Conservation (phyloP, 2,797 vertebrate genomes). For the Peromyscus attwateri region DNA sequence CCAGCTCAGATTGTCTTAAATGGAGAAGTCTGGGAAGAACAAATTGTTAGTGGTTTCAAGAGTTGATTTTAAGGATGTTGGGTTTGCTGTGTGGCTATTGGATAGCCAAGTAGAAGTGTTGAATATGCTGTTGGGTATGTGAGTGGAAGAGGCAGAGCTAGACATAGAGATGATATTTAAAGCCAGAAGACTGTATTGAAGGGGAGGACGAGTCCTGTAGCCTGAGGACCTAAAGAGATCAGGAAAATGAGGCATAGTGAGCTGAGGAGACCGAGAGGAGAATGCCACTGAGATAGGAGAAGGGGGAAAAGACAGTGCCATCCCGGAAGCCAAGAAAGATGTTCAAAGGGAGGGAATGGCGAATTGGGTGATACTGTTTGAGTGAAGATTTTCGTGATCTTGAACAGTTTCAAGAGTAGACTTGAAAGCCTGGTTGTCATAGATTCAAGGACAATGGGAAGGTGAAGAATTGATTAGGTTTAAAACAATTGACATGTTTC, state of each 20-base stretch:
- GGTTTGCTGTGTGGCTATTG: constrained; percentile 17
- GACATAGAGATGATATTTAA: not conserved
- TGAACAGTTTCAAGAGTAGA: constrained; percentile 1
- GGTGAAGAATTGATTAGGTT: constrained; percentile 11
- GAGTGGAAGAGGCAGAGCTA: not conserved
- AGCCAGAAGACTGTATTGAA: not conserved
- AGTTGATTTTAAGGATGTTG: constrained; percentile 34
- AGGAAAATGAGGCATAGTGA: not conserved
- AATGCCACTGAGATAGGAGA: not conserved
- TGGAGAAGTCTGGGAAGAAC: constrained; percentile 13
- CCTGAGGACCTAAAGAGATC: not conserved
- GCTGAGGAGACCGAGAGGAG: constrained; percentile 33
- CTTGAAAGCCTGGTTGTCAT: not conserved
- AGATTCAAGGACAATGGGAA: constrained; percentile 35
- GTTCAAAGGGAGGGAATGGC: not conserved
- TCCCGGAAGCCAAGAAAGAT: not conserved
- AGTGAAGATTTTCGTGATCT: constrained; percentile 44
- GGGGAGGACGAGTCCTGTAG: not conserved
- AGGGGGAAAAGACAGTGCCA: not conserved
- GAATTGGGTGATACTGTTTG: not conserved
- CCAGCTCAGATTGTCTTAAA: not conserved
- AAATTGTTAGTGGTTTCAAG: constrained; percentile 3
- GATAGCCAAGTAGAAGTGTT: constrained; percentile 1
- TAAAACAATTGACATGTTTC: constrained; percentile 33
- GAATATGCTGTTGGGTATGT: not conserved